These are phyloP conservation scores for Raphicerus campestris DNA, from an alignment of 2,113 vertebrate genomes.

Conservation along the genomic window DNA sequence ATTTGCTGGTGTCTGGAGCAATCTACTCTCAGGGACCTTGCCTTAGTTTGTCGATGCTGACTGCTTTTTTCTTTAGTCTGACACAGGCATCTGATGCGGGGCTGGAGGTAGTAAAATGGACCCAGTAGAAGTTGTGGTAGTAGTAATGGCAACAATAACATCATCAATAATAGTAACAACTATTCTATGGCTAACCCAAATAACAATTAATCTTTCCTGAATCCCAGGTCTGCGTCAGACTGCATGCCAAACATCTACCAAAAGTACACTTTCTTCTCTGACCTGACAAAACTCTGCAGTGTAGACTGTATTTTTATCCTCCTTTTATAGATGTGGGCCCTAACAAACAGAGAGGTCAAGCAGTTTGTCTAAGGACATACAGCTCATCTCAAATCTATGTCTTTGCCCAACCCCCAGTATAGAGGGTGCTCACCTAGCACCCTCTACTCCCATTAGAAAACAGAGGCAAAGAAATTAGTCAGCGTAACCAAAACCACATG, in stretches of 20 bases:
- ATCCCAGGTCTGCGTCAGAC: neutral
- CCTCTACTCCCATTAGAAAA: neutral
- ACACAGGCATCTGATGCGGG: neutral
- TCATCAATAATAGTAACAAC: neutral
- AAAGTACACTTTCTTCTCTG: neutral
- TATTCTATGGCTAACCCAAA: neutral
- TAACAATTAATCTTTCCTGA: neutral
- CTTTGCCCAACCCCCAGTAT: neutral
- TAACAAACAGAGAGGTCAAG: neutral
- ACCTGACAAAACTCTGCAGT: neutral
- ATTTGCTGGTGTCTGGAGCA: neutral
- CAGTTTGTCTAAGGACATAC: neutral
- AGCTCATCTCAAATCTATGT: neutral
- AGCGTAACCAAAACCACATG: neutral
- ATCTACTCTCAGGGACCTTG: neutral
- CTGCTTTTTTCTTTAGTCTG: neutral
- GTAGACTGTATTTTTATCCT: neutral
- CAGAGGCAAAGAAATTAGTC: neutral
- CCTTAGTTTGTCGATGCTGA: neutral
- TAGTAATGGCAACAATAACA: neutral
- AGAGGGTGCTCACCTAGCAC: neutral
- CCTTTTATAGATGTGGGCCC: neutral
- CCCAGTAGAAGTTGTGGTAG: accelerated
- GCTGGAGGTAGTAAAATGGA: neutral
- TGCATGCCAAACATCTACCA: neutral